Base-by-base conservation (phyloP, 2,113 vertebrate genomes). In the Apteryx mantelli region DNA sequence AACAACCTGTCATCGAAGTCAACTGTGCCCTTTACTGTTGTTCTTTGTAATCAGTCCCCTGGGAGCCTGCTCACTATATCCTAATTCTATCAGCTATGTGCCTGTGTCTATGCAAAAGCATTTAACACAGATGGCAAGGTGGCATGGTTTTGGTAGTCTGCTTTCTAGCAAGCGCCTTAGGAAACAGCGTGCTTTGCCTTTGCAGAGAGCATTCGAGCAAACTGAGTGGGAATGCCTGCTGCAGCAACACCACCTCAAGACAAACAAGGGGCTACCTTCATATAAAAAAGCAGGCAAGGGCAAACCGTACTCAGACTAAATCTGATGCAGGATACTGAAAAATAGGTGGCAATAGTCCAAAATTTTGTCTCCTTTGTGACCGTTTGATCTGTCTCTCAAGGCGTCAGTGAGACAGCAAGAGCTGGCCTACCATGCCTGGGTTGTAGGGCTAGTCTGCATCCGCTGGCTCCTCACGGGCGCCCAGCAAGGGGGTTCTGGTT, bases 1-100 rank as follows among this genome's bases (percentile, higher is more conserved):
- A 81, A 48, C 53, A 24, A 42, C 12, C 69, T 14, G 10, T 42
- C 13, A 7, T 28, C 22, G 46, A 38, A 48, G 26, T 19, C 66
- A 89, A 9, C 36, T 15, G 28, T 53, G 69, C 64, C 75, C 7
- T 26, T 28, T 13, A 14, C 38, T 1, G 0, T 0, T n/a, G 1
- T 53, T 42, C 65, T 46, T 44, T 0, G 0, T 13, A 5, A 9
- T 38, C 55, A 4, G 11, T 11, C 5, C 66, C 66, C 61, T 24
- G 48, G 30, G 11, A 64, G 40, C 48, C 36, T 82, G 68, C 74
- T 52, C 9, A 0, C 20, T 58, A 25, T 3, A 38, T 8, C 66
- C 22, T 38, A 22, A 63, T 63, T 32, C 61, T 1, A 0, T 40
- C 63, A 15, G 7, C 34, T 16, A 15, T 0, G 0, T 32, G 55